Evolutionary conservation across 2,113 vertebrate genomes (phyloP).

Genomic region (Pungitius pungitius): DNA sequence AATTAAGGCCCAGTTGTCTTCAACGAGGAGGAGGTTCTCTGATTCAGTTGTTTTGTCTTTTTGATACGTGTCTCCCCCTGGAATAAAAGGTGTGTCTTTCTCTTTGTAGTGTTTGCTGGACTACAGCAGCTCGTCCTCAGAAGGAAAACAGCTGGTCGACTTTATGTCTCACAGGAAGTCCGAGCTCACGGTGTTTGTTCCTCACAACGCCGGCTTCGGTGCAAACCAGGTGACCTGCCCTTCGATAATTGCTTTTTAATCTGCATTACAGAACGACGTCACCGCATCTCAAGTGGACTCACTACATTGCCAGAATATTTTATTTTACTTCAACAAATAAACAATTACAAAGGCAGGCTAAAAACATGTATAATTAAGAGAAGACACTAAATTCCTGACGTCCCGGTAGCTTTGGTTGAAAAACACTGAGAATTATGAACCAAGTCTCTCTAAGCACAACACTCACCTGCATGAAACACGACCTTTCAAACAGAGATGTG

Average conservation of each 20-base stretch:
- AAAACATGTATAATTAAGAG: neutral
- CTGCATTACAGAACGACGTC: too few relatives aligned
- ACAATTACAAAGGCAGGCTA: neutral
- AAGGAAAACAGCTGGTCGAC: conserved; percentile 83
- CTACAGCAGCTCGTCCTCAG: conserved; percentile 81
- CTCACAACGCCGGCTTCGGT: conserved; percentile 87
- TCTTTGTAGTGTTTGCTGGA: conserved; percentile 83
- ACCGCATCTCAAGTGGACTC: neutral
- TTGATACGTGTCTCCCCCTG: neutral
- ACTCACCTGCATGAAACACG: too few relatives aligned
- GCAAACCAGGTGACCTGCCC: conserved; percentile 82
- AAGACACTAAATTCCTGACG: too few relatives aligned
- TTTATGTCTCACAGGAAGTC: conserved; percentile 83
- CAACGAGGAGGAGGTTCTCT: neutral
- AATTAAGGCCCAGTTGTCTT: neutral
- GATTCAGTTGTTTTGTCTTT: conserved; percentile 1
- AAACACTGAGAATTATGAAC: too few relatives aligned
- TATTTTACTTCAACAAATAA: neutral
- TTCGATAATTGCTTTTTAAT: neutral
- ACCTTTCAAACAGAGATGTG: neutral
- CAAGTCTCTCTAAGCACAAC: too few relatives aligned
- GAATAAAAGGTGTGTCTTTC: neutral
- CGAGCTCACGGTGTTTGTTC: conserved; percentile 90
- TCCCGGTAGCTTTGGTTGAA: too few relatives aligned
- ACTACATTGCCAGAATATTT: neutral